A percentile compares a stretch with the other conserved stretches of the same genome.
These are phyloP conservation scores for Drosophila arizonae DNA, from an alignment of 1,140 invertebrate species.

Conservation along the genomic window DNA sequence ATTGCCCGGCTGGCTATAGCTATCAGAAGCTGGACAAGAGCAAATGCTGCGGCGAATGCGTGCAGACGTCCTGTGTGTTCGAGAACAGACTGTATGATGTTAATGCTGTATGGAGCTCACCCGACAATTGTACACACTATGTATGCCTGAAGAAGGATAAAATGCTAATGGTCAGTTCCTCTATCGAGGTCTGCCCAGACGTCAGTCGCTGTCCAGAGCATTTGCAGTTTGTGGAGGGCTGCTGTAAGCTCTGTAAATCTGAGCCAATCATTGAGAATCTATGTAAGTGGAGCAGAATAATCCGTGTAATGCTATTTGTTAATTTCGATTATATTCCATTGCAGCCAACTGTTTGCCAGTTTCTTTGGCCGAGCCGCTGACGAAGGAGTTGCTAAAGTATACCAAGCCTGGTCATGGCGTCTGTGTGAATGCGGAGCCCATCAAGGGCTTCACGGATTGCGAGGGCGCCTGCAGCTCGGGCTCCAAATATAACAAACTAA, in stretches of 20 bases:
- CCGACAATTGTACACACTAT: constrained; percentile 87
- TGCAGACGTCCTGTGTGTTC: constrained; percentile 86
- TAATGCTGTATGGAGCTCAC: constrained; percentile 85
- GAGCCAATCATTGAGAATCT: constrained; percentile 82
- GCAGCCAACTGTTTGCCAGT: constrained; percentile 85
- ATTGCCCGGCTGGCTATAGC: constrained; percentile 85
- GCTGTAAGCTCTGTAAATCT: constrained; percentile 86
- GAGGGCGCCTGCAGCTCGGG: constrained; percentile 87
- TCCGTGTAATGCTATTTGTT: neutral
- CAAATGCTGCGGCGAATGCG: constrained; percentile 89
- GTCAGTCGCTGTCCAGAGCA: constrained; percentile 85
- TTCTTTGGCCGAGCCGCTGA: constrained; percentile 83
- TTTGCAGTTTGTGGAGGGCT: constrained; percentile 84
- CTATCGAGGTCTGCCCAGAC: constrained; percentile 85
- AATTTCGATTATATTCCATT: constrained; percentile 27
- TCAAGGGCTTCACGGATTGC: constrained; percentile 87
- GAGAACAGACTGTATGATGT: constrained; percentile 84
- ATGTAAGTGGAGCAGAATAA: constrained; percentile 52
- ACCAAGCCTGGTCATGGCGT: constrained; percentile 83
- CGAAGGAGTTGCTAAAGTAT: constrained; percentile 84
- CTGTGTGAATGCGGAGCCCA: constrained; percentile 85
- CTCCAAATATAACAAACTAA: constrained; percentile 85
- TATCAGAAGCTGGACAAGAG: constrained; percentile 82
- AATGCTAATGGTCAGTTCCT: constrained; percentile 84
- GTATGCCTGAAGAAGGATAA: constrained; percentile 62